Base-by-base conservation (phyloP, 2,888 invertebrate species). In the Portevinia maculata region DNA sequence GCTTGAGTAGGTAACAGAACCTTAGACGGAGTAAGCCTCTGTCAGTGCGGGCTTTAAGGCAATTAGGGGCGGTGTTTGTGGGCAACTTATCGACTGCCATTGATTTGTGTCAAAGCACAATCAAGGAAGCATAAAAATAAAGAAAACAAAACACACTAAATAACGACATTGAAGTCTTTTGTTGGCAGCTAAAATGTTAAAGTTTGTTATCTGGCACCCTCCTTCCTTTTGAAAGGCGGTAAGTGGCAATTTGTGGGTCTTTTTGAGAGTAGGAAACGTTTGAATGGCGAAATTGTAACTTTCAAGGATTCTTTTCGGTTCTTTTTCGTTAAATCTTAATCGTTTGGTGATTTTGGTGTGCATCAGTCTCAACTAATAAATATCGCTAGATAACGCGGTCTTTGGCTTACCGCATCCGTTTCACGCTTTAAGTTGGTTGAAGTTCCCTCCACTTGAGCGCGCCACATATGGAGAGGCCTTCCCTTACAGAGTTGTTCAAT, bases 51-150 rank as follows among this genome's bases (percentile, higher is more conserved):
- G 52, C 50, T 53, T 19, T 7, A 34, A 32, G 67, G 64, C 71
- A 71, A 81, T 81, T 81, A 81, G 76, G 70, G 81, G 76, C 76
- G 81, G 70, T 64, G 53, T 64, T n/a, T n/a, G 41, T 52, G 48
- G 19, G 64, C 78, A 50, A 69, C 52, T 52, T 59, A 74, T 65
- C 57, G 59, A 65, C 60, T 83, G 76, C 65, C 81, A 71, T 46
- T 46, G 65, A 71, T 76, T 83, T 76, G 76, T 65, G 64, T 70
- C 60, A 67, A 39, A 17, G 37, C 50, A 32, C 52, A 34, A 59
- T 34, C 59, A 41, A 60, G 50, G 50, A 41, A 53, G 34, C 11
- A 32, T 44, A n/a, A 39, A 60, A 48, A n/a, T n/a, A n/a, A n/a
- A n/a, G n/a, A n/a, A n/a, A n/a, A n/a, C n/a, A n/a, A n/a, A 55